Percentiles rank a stretch among this genome's conserved stretches.
phyloP scores from a whole-genome alignment of 2,113 vertebrate species.

The Uropsilus gracilis region DNA sequence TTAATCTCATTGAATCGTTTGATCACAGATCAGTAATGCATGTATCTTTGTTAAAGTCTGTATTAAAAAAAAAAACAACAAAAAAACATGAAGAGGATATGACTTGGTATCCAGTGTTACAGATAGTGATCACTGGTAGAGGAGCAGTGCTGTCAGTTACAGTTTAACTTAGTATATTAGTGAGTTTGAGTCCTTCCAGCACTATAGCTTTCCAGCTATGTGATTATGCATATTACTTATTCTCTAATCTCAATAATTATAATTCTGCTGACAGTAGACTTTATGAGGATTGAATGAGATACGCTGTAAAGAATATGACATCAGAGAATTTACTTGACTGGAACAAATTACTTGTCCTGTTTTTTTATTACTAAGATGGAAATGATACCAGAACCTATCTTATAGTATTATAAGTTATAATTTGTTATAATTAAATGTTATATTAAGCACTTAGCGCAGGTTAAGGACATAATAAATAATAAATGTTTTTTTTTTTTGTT shows the following conservation, averaged over 20 bases:
- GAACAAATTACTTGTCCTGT: background rate
- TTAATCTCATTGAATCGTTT: background rate
- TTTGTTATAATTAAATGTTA: no score
- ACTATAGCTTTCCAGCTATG: background rate
- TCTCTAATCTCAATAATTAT: background rate
- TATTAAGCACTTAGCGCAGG: no score
- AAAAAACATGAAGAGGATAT: background rate
- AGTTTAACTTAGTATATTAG: background rate
- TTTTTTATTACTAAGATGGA: background rate
- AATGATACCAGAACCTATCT: background rate
- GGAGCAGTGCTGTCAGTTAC: background rate
- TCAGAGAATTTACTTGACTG: background rate
- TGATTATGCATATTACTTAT: background rate
- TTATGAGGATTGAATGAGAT: conserved; percentile 47
- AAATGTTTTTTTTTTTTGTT: no score
- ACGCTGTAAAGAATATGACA: background rate
- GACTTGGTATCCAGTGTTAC: background rate
- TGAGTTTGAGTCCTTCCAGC: background rate
- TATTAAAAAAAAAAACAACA: background rate
- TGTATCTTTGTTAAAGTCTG: background rate
- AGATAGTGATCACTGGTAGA: background rate
- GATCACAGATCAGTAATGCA: background rate
- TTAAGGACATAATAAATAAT: background rate
- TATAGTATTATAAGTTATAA: background rate
- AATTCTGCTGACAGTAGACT: background rate